Evolutionary conservation across 2,797 vertebrate species (phyloP).

Genomic region (Betta splendens): DNA sequence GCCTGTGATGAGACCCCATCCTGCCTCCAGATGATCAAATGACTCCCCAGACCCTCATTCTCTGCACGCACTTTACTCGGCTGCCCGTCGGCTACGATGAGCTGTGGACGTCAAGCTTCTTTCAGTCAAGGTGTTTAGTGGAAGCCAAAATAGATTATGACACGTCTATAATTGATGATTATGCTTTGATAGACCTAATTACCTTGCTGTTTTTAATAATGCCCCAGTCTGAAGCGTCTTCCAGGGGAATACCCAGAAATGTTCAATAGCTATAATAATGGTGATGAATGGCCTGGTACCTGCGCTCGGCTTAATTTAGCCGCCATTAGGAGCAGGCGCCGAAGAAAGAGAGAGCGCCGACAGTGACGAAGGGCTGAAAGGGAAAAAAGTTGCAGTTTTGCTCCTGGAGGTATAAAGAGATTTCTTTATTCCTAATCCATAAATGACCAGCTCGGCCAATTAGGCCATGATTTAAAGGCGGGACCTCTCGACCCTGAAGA

Average conservation of each 20-base stretch:
- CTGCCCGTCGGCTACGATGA: slow-evolving; percentile 17
- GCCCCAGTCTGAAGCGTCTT: slow-evolving; percentile 17
- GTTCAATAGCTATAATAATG: slow-evolving; percentile 56
- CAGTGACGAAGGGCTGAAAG: slow-evolving; percentile 33
- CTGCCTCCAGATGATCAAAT: slow-evolving; percentile 29
- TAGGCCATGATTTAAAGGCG: slow-evolving; percentile 57
- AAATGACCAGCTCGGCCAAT: slow-evolving; percentile 52
- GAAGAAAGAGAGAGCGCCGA: not conserved
- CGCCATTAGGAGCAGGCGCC: slow-evolving; percentile 16
- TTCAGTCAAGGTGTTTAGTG: slow-evolving; percentile 16
- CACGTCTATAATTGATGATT: slow-evolving; percentile 54
- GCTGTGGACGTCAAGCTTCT: not conserved
- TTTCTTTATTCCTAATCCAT: slow-evolving; percentile 54
- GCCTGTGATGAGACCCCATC: slow-evolving; percentile 60
- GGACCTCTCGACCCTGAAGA: slow-evolving; percentile 55
- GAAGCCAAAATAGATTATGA: slow-evolving; percentile 37
- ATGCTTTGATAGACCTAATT: slow-evolving; percentile 52
- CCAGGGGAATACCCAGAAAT: slow-evolving; percentile 45
- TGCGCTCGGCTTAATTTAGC: slow-evolving; percentile 57
- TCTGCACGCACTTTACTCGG: slow-evolving; percentile 17
- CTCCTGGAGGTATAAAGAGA: slow-evolving; percentile 31
- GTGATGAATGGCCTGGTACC: slow-evolving; percentile 51
- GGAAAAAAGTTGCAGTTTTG: slow-evolving; percentile 1
- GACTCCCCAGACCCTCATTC: slow-evolving; percentile 28
- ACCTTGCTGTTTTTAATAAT: slow-evolving; percentile 64